Conservation (phyloP, 1,140 invertebrate species). For the Cydia fagiglandana region DNA sequence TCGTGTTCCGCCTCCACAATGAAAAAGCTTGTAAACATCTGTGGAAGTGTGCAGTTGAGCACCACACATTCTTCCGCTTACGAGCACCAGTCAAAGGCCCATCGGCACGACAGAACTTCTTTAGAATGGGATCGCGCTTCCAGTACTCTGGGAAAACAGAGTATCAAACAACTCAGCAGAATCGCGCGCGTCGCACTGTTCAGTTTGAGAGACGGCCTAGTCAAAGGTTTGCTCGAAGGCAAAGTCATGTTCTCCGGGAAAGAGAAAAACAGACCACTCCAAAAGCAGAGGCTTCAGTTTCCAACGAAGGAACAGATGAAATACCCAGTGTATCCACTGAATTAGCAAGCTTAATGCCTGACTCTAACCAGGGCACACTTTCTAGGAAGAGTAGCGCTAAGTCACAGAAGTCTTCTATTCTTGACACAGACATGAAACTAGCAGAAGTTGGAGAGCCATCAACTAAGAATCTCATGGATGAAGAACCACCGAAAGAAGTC, state of each 20-base stretch:
- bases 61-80: slow-evolving; percentile 98
- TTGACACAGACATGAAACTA: slow-evolving; percentile 72
- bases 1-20: slow-evolving; percentile 93
- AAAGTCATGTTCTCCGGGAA: slow-evolving; percentile 90
- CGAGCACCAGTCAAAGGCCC: slow-evolving; percentile 94
- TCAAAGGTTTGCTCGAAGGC: slow-evolving; percentile 95
- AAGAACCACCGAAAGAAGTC: slow-evolving; percentile 61
- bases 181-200: slow-evolving; percentile 92
- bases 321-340: slow-evolving; percentile 63
- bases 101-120: slow-evolving; percentile 95
- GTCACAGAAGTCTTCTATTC: slow-evolving; percentile 72
- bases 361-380: slow-evolving; percentile 66
- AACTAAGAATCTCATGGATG: slow-evolving; percentile 63
- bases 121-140: slow-evolving; percentile 97
- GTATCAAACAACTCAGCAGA: slow-evolving; percentile 95
- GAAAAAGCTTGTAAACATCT: slow-evolving; percentile 99
- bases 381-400: slow-evolving; percentile 76
- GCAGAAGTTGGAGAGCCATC: slow-evolving; percentile 57
- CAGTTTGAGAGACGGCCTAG: slow-evolving; percentile 97
- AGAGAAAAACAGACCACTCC: slow-evolving; percentile 81
- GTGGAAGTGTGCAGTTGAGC: slow-evolving; percentile 99
- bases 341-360: slow-evolving; percentile 48
- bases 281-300: slow-evolving; percentile 67
- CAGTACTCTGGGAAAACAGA: slow-evolving; percentile 97
- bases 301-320: slow-evolving; percentile 57